Evolutionary conservation across 2,797 vertebrate genomes (phyloP).

Genomic region (Gymnothorax reevesii): DNA sequence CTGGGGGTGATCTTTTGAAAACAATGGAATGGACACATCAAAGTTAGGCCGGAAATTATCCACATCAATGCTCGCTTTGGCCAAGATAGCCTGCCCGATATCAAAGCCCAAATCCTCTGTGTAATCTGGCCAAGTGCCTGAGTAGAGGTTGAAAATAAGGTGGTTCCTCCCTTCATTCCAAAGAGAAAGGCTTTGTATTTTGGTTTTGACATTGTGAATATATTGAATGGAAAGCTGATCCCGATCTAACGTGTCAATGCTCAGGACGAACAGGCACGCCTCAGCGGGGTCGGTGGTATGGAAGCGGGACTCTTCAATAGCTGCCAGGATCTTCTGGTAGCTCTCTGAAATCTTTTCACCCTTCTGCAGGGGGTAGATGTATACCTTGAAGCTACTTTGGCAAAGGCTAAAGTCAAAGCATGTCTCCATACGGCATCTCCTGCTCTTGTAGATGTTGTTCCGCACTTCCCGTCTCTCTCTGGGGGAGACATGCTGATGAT

Average conservation of each 20-base stretch:
- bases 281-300: slow-evolving; percentile 68
- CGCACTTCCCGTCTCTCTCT: slow-evolving; percentile 70
- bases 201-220: slow-evolving; percentile 67
- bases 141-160: slow-evolving; percentile 81
- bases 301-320: slow-evolving; percentile 75
- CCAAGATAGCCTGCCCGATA: slow-evolving; percentile 78
- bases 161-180: slow-evolving; percentile 81
- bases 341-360: slow-evolving; percentile 73
- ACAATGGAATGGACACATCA: slow-evolving; percentile 79
- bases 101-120: slow-evolving; percentile 79
- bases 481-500: slow-evolving; percentile 76
- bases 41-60: slow-evolving; percentile 76
- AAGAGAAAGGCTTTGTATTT: slow-evolving; percentile 73
- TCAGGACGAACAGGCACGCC: slow-evolving; percentile 76
- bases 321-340: slow-evolving; percentile 76
- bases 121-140: slow-evolving; percentile 81
- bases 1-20: slow-evolving; percentile 78
- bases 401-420: slow-evolving; percentile 78
- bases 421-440: slow-evolving; percentile 79
- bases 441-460: slow-evolving; percentile 76
- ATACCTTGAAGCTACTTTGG: slow-evolving; percentile 71
- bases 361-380: slow-evolving; percentile 72
- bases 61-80: slow-evolving; percentile 76
- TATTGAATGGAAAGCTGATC: slow-evolving; percentile 77
- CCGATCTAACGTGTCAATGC: slow-evolving; percentile 78